These are phyloP conservation scores for Diorhabda elongata DNA, from an alignment of 1,140 invertebrate genomes.

Conservation along the genomic window DNA sequence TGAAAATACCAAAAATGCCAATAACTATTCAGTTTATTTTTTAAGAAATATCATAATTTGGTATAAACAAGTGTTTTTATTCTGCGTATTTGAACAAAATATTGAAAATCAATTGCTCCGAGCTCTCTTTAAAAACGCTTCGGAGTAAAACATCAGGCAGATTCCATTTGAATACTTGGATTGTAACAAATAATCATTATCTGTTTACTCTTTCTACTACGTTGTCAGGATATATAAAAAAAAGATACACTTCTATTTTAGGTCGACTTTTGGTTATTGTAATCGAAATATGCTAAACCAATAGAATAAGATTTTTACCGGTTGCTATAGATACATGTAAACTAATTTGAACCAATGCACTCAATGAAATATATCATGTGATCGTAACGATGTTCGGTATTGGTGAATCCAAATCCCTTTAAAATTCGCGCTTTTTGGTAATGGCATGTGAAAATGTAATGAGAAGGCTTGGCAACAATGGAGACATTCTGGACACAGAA, in stretches of 20 bases:
- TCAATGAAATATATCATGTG: conserved; percentile 19
- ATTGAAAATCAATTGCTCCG: too few relatives aligned
- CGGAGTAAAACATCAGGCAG: too few relatives aligned
- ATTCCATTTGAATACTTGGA: too few relatives aligned
- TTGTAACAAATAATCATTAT: not conserved
- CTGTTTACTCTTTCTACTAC: not conserved
- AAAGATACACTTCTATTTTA: not conserved
- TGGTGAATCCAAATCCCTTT: conserved; percentile 27
- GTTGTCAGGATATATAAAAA: not conserved
- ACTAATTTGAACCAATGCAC: conserved; percentile 26
- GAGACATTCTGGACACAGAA: conserved; percentile 10
- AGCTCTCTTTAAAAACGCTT: too few relatives aligned
- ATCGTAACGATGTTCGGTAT: conserved; percentile 11
- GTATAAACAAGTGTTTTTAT: too few relatives aligned
- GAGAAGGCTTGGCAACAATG: conserved; percentile 26
- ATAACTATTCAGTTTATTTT: too few relatives aligned
- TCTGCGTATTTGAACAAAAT: too few relatives aligned
- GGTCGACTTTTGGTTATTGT: not conserved
- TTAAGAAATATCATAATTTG: too few relatives aligned
- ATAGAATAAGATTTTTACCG: conserved; percentile 9
- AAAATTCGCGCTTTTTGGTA: conserved; percentile 29
- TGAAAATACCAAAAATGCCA: too few relatives aligned
- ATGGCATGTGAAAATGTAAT: conserved; percentile 11
- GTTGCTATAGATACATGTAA: conserved; percentile 31
- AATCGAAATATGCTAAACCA: conserved; percentile 8